Evolutionary conservation across 1,140 invertebrate genomes (phyloP).

Genomic region (Philopotamus ludificatus): DNA sequence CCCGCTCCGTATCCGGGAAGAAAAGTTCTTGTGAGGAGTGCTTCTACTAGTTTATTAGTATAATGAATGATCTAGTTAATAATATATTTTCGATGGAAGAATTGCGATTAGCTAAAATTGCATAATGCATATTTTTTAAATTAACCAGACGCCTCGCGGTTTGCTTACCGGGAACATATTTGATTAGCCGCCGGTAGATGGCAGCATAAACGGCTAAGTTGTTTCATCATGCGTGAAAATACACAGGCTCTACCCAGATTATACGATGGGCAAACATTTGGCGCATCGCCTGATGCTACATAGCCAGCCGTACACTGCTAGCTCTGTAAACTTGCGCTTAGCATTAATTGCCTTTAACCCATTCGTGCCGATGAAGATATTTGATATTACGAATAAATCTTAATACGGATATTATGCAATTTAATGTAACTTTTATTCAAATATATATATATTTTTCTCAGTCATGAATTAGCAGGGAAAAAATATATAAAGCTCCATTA

Average conservation of each 20-base stretch:
- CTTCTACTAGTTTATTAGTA: slow-evolving; percentile 35
- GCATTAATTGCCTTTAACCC: too few relatives aligned
- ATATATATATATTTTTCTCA: not conserved
- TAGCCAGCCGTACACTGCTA: not conserved
- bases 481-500: not conserved
- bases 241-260: slow-evolving; percentile 26
- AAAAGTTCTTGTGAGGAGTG: slow-evolving; percentile 30
- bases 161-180: slow-evolving; percentile 14
- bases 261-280: slow-evolving; percentile 24
- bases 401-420: too few relatives aligned
- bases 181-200: slow-evolving; percentile 25
- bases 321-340: too few relatives aligned
- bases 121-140: slow-evolving; percentile 25
- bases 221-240: slow-evolving; percentile 32
- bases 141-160: not conserved
- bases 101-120: slow-evolving; percentile 30
- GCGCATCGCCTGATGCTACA: not conserved
- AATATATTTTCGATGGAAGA: not conserved
- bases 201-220: slow-evolving; percentile 13
- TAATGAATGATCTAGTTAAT: slow-evolving; percentile 36
- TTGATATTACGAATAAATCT: too few relatives aligned
- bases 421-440: too few relatives aligned
- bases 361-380: too few relatives aligned
- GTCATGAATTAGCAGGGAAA: not conserved
- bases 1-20: slow-evolving; percentile 15